Evolutionary conservation across 2,888 invertebrate species (phyloP).

Genomic region (Cordylochernes scorpioides): DNA sequence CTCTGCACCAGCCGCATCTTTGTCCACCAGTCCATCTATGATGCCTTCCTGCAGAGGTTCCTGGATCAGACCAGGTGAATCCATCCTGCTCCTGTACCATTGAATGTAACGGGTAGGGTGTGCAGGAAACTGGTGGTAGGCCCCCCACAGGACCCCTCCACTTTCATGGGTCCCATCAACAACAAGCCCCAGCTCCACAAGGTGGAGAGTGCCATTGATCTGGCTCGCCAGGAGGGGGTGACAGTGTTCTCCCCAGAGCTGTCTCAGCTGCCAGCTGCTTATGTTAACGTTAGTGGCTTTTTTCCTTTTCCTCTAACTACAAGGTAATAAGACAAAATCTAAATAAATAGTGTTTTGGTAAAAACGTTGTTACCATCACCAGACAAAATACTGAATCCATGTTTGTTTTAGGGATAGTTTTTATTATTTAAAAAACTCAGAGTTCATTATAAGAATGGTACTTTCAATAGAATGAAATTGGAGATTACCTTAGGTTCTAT

Average conservation of each 20-base stretch:
- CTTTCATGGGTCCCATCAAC: constrained; percentile 25
- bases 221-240: constrained; percentile 24
- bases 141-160: constrained; percentile 19
- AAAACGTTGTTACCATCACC: no score
- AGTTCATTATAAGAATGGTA: not conserved
- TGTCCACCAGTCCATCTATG: constrained; percentile 25
- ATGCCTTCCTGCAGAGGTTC: constrained; percentile 23
- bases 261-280: not conserved
- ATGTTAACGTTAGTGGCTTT: not conserved
- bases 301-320: not conserved
- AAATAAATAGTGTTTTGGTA: no score
- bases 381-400: not conserved
- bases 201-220: constrained; percentile 22
- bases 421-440: constrained; percentile 1
- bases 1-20: constrained; percentile 29
- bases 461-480: no score
- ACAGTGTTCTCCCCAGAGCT: constrained; percentile 19
- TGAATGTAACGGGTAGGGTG: constrained; percentile 3
- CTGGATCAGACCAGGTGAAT: constrained; percentile 19
- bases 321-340: no score
- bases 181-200: constrained; percentile 26
- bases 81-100: not conserved
- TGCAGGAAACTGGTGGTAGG: constrained; percentile 24
- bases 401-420: not conserved
- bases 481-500: no score